phyloP scores from a whole-genome alignment of 2,797 vertebrate species.

The Meda fulgida region DNA sequence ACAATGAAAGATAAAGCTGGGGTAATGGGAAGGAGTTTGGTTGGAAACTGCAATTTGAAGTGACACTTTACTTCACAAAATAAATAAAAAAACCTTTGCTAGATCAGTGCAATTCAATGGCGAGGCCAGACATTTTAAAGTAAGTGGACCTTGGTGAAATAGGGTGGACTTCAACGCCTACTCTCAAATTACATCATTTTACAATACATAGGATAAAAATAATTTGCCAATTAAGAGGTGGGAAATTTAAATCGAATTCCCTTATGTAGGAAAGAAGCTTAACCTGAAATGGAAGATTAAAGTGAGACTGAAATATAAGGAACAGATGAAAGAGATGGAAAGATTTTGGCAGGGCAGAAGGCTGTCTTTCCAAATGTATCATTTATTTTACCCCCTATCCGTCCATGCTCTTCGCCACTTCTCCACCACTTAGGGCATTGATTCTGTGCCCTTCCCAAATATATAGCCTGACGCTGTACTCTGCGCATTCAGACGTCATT shows the following conservation, averaged over 20 bases:
- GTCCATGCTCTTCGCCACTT: conserved; percentile 13
- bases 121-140: background rate
- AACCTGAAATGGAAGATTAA: conserved; percentile 26
- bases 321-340: conserved; percentile 10
- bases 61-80: background rate
- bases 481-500: conserved; percentile 7
- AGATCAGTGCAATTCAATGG: background rate
- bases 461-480: background rate
- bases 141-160: background rate
- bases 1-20: conserved; percentile 26
- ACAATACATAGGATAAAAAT: background rate
- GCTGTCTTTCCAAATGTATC: conserved; percentile 14
- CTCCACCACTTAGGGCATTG: conserved; percentile 35
- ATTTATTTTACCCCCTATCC: conserved; percentile 34
- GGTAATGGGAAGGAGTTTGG: conserved; percentile 14
- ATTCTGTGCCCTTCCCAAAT: conserved; percentile 15
- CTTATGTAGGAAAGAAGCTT: background rate
- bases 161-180: background rate
- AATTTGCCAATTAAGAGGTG: background rate
- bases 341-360: conserved; percentile 1
- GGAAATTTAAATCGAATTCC: background rate
- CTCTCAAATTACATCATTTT: background rate
- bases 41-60: background rate
- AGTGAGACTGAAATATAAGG: conserved; percentile 25
- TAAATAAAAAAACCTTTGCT: background rate